Conservation (phyloP, 2,797 vertebrate genomes). For the Macropodus opercularis region DNA sequence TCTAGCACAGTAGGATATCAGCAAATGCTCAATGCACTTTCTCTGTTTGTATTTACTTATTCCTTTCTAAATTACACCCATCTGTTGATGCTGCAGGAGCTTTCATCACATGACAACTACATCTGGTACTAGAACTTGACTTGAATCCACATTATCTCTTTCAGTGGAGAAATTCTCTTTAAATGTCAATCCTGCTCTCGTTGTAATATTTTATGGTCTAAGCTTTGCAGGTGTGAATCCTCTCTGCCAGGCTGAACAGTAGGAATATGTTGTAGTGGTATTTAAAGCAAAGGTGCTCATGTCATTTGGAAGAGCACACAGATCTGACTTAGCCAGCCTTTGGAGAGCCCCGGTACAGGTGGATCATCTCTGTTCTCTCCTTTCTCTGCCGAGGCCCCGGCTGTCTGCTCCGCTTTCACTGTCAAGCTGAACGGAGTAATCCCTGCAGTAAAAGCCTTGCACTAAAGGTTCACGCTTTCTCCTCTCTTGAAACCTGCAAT, state of each 20-base stretch:
- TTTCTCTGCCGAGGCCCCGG: conserved; percentile 46
- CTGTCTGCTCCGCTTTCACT: conserved; percentile 57
- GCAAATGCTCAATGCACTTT: conserved; percentile 14
- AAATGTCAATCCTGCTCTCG: conserved; percentile 55
- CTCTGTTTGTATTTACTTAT: conserved; percentile 37
- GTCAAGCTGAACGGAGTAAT: conserved; percentile 63
- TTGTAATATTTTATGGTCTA: conserved; percentile 44
- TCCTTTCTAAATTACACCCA: conserved; percentile 51
- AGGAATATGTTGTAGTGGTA: conserved; percentile 57
- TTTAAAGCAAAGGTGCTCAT: conserved; percentile 60
- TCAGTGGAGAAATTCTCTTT: conserved; percentile 32
- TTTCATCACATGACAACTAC: conserved; percentile 47
- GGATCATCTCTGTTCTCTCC: conserved; percentile 66
- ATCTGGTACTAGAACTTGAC: conserved; percentile 50
- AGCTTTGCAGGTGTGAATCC: conserved; percentile 52
- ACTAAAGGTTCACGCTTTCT: conserved; percentile 50
- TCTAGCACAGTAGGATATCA: conserved; percentile 25
- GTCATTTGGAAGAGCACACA: conserved; percentile 64
- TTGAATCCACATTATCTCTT: conserved; percentile 38
- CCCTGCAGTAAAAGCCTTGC: conserved; percentile 57
- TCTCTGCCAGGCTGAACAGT: conserved; percentile 51
- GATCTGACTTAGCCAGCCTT: conserved; percentile 63
- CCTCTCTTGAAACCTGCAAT: conserved; percentile 41
- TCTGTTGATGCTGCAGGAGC: conserved; percentile 46
- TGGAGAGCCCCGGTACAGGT: conserved; percentile 61